A percentile compares a stretch with the other conserved stretches of the same genome.
phyloP scores from a whole-genome alignment of 2,113 vertebrate genomes.

The Cynoglossus semilaevis region DNA sequence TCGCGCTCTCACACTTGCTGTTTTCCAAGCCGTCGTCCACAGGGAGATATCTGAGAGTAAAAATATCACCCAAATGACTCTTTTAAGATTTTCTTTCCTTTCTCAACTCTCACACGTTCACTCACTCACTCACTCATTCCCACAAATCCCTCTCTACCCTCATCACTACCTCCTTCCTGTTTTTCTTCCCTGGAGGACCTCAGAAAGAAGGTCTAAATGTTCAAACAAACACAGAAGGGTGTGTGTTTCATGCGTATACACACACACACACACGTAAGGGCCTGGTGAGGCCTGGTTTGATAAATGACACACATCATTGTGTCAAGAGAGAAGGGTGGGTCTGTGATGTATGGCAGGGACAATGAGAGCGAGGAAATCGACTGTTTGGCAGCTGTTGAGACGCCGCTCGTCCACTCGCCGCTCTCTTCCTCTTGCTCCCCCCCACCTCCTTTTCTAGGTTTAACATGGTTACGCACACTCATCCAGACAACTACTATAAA shows the following conservation, averaged over 20 bases:
- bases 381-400: constrained; percentile 87
- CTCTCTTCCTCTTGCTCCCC: constrained; percentile 21
- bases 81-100: constrained; percentile 24
- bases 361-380: constrained; percentile 97
- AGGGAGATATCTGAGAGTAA: constrained; percentile 31
- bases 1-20: constrained; percentile 6
- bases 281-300: constrained; percentile 88
- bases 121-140: constrained; percentile 39
- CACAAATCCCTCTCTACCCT: constrained; percentile 34
- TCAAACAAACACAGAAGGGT: constrained; percentile 38
- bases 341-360: constrained; percentile 92
- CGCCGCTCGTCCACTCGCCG: constrained; percentile 57
- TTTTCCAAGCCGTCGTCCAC: constrained; percentile 14
- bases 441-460: too few species aligned
- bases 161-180: constrained; percentile 39
- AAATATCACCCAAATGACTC: constrained; percentile 27
- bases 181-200: constrained; percentile 47
- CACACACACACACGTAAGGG: constrained; percentile 55
- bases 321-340: constrained; percentile 96
- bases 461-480: background rate
- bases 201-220: constrained; percentile 59
- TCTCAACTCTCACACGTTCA: background rate
- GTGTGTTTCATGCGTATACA: constrained; percentile 19
- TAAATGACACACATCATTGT: constrained; percentile 99
- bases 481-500: background rate